Percentiles rank a stretch among this genome's conserved stretches.
Conservation (phyloP, 1,140 invertebrate genomes). For the Drosophila orena region DNA sequence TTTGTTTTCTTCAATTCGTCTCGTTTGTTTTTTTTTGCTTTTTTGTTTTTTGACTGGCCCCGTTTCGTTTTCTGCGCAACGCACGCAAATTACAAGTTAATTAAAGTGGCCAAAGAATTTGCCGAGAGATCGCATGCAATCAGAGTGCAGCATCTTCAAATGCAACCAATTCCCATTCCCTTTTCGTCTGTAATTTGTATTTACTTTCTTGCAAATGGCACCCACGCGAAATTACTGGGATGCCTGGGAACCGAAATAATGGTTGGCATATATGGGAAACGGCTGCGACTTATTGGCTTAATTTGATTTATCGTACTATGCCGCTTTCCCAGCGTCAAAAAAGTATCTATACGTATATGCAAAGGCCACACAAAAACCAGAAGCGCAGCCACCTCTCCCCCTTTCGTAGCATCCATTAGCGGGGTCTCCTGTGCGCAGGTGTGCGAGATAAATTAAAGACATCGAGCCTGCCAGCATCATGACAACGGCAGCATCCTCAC, state of each 20-base stretch:
- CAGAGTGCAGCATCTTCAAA: constrained; percentile 34
- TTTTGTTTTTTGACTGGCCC: constrained; percentile 61
- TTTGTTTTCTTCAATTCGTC: constrained; percentile 51
- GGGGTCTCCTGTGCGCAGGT: constrained; percentile 53
- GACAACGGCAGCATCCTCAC: constrained; percentile 61
- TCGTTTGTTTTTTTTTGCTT: constrained; percentile 24
- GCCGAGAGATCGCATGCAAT: constrained; percentile 55
- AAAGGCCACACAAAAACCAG: constrained; percentile 66
- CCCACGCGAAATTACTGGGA: constrained; percentile 43
- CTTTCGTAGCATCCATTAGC: constrained; percentile 38
- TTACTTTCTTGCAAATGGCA: constrained; percentile 41
- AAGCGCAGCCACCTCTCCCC: constrained; percentile 43
- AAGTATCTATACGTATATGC: constrained; percentile 44
- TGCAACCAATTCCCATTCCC: constrained; percentile 13
- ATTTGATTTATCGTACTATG: constrained; percentile 67
- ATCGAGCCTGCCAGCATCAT: constrained; percentile 15
- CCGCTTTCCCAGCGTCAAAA: constrained; percentile 50
- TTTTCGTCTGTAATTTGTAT: constrained; percentile 29
- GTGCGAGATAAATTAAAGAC: constrained; percentile 80
- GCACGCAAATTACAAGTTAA: constrained; percentile 79
- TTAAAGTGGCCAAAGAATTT: constrained; percentile 69
- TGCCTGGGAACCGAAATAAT: constrained; percentile 65
- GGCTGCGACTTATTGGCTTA: constrained; percentile 66
- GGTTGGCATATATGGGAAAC: constrained; percentile 55
- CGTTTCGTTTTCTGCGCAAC: constrained; percentile 58